Conservation (phyloP, 2,888 invertebrate species). For the Campoletis raptor region DNA sequence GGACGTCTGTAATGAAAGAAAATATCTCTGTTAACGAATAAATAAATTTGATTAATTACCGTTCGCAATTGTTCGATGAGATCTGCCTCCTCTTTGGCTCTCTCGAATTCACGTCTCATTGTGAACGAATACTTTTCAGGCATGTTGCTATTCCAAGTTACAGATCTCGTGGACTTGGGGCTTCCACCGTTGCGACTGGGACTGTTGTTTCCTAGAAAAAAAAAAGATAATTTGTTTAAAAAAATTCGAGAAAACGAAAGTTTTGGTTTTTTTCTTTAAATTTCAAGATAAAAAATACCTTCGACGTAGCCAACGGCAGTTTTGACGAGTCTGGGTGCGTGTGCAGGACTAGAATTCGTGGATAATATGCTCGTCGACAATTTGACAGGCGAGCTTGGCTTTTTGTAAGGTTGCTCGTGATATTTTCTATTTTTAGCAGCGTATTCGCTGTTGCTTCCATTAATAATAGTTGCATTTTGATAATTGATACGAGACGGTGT, state of each 20-base stretch:
- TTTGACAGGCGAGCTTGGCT: conserved; percentile 89
- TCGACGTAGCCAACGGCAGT: conserved; percentile 87
- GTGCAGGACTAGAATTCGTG: conserved; percentile 85
- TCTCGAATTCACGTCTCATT: conserved; percentile 96
- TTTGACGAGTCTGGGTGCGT: conserved; percentile 86
- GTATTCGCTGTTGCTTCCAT: conserved; percentile 81
- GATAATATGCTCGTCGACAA: conserved; percentile 87
- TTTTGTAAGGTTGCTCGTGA: conserved; percentile 86
- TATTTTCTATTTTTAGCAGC: conserved; percentile 80
- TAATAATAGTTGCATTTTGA: conserved; percentile 79
- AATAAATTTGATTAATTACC: conserved; percentile 86
- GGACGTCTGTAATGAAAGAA: background rate
- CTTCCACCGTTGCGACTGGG: conserved; percentile 79
- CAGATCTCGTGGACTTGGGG: conserved; percentile 85
- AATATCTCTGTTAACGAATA: background rate
- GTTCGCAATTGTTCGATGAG: conserved; percentile 93
- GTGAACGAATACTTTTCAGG: conserved; percentile 94
- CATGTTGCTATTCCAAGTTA: conserved; percentile 91
- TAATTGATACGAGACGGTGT: conserved; percentile 90
- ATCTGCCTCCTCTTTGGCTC: conserved; percentile 95
- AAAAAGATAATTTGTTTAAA: background rate
- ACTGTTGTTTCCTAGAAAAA: conserved; percentile 76
- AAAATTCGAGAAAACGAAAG: background rate
- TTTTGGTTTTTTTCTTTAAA: background rate
- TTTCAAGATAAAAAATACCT: conserved; percentile 80